Evolutionary conservation across 2,113 vertebrate species (phyloP).

Genomic region (Motacilla tschutschensis): DNA sequence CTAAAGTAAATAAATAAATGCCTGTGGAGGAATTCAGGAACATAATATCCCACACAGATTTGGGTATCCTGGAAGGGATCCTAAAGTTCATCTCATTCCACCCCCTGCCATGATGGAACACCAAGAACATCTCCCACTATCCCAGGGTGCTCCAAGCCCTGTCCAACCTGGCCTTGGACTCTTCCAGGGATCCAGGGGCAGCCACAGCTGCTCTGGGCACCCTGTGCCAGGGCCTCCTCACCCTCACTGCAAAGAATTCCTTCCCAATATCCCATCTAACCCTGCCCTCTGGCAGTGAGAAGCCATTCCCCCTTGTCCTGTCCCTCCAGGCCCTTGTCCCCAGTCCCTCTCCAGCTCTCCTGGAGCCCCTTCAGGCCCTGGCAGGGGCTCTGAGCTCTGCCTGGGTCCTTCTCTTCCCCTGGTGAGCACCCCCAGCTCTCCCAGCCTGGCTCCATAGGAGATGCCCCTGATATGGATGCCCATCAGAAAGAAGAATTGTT

Average conservation of each 20-base stretch:
- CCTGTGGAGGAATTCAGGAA: background rate
- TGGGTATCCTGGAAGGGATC: background rate
- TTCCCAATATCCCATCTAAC: background rate
- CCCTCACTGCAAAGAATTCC: background rate
- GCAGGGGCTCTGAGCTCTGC: accelerated
- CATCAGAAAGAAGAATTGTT: background rate
- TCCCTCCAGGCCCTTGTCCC: background rate
- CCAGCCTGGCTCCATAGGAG: background rate
- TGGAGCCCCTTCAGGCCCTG: background rate
- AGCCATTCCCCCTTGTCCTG: background rate
- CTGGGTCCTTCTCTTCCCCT: background rate
- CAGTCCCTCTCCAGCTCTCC: background rate
- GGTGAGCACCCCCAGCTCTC: background rate
- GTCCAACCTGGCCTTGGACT: accelerated
- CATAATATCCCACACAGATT: background rate
- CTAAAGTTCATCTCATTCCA: background rate
- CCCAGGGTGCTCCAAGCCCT: background rate
- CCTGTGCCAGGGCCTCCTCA: accelerated
- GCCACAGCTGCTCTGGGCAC: accelerated
- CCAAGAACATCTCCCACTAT: background rate
- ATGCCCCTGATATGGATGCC: background rate
- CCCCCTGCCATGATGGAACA: background rate
- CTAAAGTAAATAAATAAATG: background rate
- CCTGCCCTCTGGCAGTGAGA: background rate
- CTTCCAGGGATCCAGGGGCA: background rate